Base-by-base conservation (phyloP, 2,888 invertebrate genomes). In the Pyralis farinalis region DNA sequence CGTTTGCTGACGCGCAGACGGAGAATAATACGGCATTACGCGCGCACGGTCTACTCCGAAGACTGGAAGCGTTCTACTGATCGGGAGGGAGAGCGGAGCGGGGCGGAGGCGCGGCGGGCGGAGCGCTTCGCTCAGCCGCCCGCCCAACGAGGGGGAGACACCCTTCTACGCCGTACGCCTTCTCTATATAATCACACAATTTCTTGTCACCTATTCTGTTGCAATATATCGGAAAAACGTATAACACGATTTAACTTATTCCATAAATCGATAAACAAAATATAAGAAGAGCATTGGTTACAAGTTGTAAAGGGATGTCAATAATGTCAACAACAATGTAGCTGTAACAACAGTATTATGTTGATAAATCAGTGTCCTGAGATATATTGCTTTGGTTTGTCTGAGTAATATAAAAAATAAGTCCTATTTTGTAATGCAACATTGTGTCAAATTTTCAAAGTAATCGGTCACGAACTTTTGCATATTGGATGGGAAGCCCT, bases 61-160 rank as follows among this genome's bases (percentile, higher is more conserved):
- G 76, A 67, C 71, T 71, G 71, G 71, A 63, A 75, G 63, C 79
- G 82, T 81, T 76, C 74, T 71, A 85, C 85, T 85, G 82, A 74
- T 56, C 55, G 46, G 54, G 51, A 49, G 48, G 53, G 62, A 49
- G 63, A 35, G 64, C 47, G 62, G 60, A 42, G 53, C 47, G 51
- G 42, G 40, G 43, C 21, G 30, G 43, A 16, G 9, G 45, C 22
- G 46, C 41, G 51, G 52, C 47, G 56, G 56, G 63, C 57, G 70
- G 62, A 65, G 67, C 59, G 58, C 63, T 2, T n/a, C 16, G 56
- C 72, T 8, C 3, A 11, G 22, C 10, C 22, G 32, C 33, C n/a
- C 75, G 69, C 75, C 74, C 73, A 63, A 65, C 68, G 59, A 53
- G 71, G 65, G 66, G 53, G 61, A 58, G 60, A 63, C 68, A 63